These are phyloP conservation scores for Gallinago jamesoni DNA, from an alignment of 2,113 vertebrate species.

Conservation along the genomic window DNA sequence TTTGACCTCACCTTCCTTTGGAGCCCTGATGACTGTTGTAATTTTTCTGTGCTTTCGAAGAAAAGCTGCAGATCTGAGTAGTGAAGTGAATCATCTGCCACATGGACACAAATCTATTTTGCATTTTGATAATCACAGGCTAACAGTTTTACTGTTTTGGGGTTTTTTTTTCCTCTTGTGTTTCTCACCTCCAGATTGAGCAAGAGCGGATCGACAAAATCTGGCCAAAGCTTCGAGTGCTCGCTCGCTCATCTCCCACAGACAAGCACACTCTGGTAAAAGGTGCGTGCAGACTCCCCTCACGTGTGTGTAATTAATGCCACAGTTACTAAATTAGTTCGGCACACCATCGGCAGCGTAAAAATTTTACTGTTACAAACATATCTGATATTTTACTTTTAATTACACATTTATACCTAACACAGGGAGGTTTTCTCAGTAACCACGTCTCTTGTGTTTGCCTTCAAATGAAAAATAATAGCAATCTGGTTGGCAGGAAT, in stretches of 20 bases:
- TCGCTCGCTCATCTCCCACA: slow-evolving; percentile 95
- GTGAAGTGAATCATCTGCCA: neutral
- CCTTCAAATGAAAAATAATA: neutral
- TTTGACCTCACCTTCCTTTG: neutral
- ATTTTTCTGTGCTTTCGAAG: neutral
- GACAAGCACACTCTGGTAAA: slow-evolving; percentile 98
- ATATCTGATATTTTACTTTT: neutral
- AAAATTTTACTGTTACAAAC: neutral
- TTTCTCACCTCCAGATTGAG: slow-evolving; percentile 80
- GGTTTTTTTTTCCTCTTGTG: neutral
- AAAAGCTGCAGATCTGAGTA: neutral
- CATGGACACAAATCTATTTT: neutral
- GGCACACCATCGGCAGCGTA: neutral
- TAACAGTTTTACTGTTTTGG: neutral
- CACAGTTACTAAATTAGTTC: neutral
- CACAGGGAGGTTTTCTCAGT: neutral
- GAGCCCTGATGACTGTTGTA: neutral
- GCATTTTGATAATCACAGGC: neutral
- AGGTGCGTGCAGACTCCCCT: slow-evolving; percentile 76
- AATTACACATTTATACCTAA: neutral
- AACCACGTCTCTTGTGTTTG: neutral
- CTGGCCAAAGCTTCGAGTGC: slow-evolving; percentile 95
- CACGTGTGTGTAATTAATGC: fast-evolving
- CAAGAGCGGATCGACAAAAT: slow-evolving; percentile 98
- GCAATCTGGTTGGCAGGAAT: neutral